Percentiles rank a stretch among this genome's conserved stretches.
Conservation (phyloP, 2,797 vertebrate genomes). For the Melanotaenia nigrans region DNA sequence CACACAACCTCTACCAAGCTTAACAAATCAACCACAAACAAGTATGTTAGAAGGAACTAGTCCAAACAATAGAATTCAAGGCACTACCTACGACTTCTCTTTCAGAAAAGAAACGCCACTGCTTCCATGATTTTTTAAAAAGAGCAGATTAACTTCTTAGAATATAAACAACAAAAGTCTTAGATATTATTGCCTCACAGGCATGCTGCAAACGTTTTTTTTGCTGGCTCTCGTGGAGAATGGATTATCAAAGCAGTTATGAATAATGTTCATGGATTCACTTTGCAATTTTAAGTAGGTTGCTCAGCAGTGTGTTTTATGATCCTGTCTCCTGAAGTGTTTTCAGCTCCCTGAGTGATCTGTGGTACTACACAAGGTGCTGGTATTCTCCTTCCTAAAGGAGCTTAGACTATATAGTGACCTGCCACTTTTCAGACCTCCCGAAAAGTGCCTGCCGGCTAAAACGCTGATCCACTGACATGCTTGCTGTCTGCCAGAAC, state of each 20-base stretch:
- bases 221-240: slow-evolving; percentile 17
- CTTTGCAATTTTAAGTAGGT: slow-evolving; percentile 50
- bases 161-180: slow-evolving; percentile 27
- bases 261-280: slow-evolving; percentile 55
- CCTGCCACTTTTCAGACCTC: slow-evolving; percentile 77
- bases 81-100: slow-evolving; percentile 48
- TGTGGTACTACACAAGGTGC: slow-evolving; percentile 67
- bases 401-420: slow-evolving; percentile 72
- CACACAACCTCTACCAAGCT: slow-evolving; percentile 69
- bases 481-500: slow-evolving; percentile 70
- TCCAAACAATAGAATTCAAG: slow-evolving; percentile 72
- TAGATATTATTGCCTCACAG: slow-evolving; percentile 16
- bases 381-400: slow-evolving; percentile 73
- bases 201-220: slow-evolving; percentile 13
- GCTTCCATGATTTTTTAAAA: slow-evolving; percentile 44
- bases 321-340: slow-evolving; percentile 51
- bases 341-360: slow-evolving; percentile 60
- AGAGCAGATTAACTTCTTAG: slow-evolving; percentile 44
- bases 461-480: slow-evolving; percentile 64
- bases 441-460: slow-evolving; percentile 70
- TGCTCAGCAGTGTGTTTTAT: slow-evolving; percentile 59
- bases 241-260: slow-evolving; percentile 41
- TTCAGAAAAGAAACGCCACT: slow-evolving; percentile 52
- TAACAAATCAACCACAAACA: slow-evolving; percentile 78
- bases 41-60: slow-evolving; percentile 65